These are phyloP conservation scores for Laticauda colubrina DNA, from an alignment of 2,113 vertebrate genomes.

Conservation along the genomic window DNA sequence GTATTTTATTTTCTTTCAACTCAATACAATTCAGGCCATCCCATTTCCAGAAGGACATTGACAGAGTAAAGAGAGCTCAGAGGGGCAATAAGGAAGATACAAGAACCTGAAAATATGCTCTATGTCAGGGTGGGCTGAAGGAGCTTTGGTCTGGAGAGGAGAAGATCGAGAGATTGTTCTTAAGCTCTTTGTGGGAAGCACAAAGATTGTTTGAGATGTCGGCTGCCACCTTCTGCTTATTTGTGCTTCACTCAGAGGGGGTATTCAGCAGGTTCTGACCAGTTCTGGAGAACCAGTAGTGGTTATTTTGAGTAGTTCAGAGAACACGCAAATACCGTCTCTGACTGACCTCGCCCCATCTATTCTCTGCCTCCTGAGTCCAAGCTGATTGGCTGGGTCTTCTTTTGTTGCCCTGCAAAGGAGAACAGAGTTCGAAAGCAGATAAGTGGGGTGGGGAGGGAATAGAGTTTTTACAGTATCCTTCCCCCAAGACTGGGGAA, in stretches of 20 bases:
- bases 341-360: too few species aligned
- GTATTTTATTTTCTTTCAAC: not conserved
- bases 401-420: too few species aligned
- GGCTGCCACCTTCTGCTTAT: not conserved
- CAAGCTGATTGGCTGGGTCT: too few species aligned
- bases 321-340: too few species aligned
- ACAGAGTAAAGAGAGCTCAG: not conserved
- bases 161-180: not conserved
- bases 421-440: too few species aligned
- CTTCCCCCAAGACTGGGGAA: too few species aligned
- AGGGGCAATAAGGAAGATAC: not conserved
- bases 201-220: not conserved
- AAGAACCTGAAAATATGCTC: not conserved
- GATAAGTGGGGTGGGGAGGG: too few species aligned
- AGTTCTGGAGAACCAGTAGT: too few species aligned
- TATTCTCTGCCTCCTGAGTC: too few species aligned
- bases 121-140: not conserved
- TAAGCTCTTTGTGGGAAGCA: not conserved
- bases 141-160: not conserved
- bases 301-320: too few species aligned
- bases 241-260: not conserved
- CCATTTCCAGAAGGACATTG: not conserved
- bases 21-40: not conserved
- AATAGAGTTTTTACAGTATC: too few species aligned
- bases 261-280: too few species aligned